Evolutionary conservation across 2,888 invertebrate species (phyloP).

Genomic region (Yponomeuta plumbellus): DNA sequence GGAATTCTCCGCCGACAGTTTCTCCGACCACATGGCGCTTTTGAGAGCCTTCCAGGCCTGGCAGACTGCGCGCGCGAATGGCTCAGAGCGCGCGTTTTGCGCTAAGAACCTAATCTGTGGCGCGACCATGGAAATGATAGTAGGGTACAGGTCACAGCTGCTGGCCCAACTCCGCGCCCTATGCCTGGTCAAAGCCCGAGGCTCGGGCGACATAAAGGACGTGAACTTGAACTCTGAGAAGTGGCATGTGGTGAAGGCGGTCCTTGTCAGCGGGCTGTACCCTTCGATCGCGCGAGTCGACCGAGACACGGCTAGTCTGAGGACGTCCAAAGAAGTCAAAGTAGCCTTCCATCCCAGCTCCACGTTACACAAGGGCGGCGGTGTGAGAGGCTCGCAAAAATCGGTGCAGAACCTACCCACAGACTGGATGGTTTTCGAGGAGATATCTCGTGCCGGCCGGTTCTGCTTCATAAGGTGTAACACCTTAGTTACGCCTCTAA

Average conservation of each 20-base stretch:
- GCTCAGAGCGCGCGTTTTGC: slow-evolving; percentile 83
- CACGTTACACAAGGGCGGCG: slow-evolving; percentile 78
- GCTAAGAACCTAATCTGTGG: slow-evolving; percentile 85
- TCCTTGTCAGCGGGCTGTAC: slow-evolving; percentile 91
- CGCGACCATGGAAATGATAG: slow-evolving; percentile 93
- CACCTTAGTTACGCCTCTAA: slow-evolving; percentile 87
- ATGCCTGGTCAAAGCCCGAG: slow-evolving; percentile 81
- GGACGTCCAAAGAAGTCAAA: slow-evolving; percentile 78
- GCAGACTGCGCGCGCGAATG: slow-evolving; percentile 78
- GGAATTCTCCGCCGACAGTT: slow-evolving; percentile 83
- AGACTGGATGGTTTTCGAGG: slow-evolving; percentile 93
- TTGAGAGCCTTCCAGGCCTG: slow-evolving; percentile 86
- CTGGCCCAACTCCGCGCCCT: slow-evolving; percentile 86
- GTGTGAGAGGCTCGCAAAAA: slow-evolving; percentile 43
- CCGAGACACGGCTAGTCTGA: slow-evolving; percentile 75
- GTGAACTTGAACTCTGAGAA: slow-evolving; percentile 89
- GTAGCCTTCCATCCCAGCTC: slow-evolving; percentile 78
- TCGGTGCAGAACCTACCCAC: slow-evolving; percentile 75
- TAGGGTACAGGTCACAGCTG: slow-evolving; percentile 88
- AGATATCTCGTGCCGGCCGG: slow-evolving; percentile 83
- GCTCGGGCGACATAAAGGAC: slow-evolving; percentile 82
- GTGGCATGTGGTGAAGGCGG: slow-evolving; percentile 94
- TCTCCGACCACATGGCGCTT: slow-evolving; percentile 93
- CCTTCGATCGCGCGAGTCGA: slow-evolving; percentile 90
- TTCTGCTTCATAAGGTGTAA: slow-evolving; percentile 85